These are phyloP conservation scores for Pteria penguin DNA, from an alignment of 2,888 invertebrate genomes.

Conservation along the genomic window DNA sequence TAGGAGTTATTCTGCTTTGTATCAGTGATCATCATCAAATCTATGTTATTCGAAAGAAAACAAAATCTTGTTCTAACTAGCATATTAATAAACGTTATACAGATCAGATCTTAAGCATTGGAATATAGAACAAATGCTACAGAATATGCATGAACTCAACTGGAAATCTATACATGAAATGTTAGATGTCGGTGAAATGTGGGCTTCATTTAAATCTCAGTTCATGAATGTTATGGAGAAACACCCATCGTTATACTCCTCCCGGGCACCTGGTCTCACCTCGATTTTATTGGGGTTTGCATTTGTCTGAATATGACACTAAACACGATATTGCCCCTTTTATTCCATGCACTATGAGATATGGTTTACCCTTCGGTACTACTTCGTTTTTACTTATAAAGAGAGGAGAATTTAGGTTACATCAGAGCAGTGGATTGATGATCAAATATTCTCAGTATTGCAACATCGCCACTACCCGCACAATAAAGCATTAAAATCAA, in stretches of 20 bases:
- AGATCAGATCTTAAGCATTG: not conserved
- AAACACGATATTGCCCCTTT: too few species aligned
- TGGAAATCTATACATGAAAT: too few species aligned
- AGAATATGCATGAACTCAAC: too few species aligned
- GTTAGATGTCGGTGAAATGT: not conserved
- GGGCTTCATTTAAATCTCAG: not conserved
- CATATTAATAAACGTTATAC: constrained; percentile 2
- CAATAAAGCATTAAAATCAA: constrained; percentile 7
- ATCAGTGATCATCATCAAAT: constrained; percentile 19
- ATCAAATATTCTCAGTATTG: constrained; percentile 15
- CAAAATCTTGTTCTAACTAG: not conserved
- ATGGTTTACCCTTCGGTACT: too few species aligned
- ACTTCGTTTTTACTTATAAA: constrained; percentile 16
- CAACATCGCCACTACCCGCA: constrained; percentile 6
- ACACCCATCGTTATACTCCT: not conserved
- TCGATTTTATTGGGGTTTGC: too few species aligned
- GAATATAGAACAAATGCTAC: not conserved
- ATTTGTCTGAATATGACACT: too few species aligned
- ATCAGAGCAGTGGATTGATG: constrained; percentile 25
- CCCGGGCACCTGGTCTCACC: too few species aligned
- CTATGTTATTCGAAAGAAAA: constrained; percentile 2
- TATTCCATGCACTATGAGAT: too few species aligned
- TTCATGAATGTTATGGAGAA: not conserved
- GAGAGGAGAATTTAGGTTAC: constrained; percentile 13
- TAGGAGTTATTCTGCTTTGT: not conserved